Base-by-base conservation (phyloP, 2,113 vertebrate species). In the Porphyrio hochstetteri region DNA sequence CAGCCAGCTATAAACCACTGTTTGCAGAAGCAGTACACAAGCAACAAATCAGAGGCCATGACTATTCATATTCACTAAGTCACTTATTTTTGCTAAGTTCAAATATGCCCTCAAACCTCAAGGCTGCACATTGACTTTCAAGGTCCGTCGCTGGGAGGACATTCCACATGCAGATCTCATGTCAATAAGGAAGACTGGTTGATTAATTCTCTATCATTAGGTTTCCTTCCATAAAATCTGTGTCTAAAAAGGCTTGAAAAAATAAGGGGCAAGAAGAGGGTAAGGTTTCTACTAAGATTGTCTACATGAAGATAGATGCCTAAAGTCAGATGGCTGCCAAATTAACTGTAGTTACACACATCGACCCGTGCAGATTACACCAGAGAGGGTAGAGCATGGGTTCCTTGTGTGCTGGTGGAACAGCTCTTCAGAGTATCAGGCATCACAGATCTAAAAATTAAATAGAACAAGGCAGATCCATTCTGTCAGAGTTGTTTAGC, bases 21-120 rank as follows among this genome's bases (percentile, higher is more conserved):
- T 95, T 95, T 96, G 57, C 81, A 72, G 70, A 95, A 91, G 84
- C 5, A 7, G 80, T 90, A 48, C 4, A 5, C 78, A 91, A 94
- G 50, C 59, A 70, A 70, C 61, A 82, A 81, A 88, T 86, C 31
- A 5, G 69, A 50, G 40, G 33, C 61, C 1, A 1, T 56, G 82
- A 38, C 92, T 96, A 85, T 95, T 95, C 60, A 71, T 56, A 60
- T 64, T 60, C 69, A 90, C 61, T 17, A 42, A 82, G 17, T 93
- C 0, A 1, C 70, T 94, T 90, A 29, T 71, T 87, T 94, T 82
- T 85, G 35, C 27, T 42, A 42, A 79, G 18, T 71, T 82, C 48
- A 89, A 91, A 75, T 79, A 86, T 46, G 29, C 12, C 52, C 14
- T 87, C 91, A 91, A 86, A 75, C 81, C 60, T 38, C 29, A 79